A percentile compares a stretch with the other conserved stretches of the same genome.
These are phyloP conservation scores for Thera obeliscata DNA, from an alignment of 2,888 invertebrate genomes.

Conservation along the genomic window DNA sequence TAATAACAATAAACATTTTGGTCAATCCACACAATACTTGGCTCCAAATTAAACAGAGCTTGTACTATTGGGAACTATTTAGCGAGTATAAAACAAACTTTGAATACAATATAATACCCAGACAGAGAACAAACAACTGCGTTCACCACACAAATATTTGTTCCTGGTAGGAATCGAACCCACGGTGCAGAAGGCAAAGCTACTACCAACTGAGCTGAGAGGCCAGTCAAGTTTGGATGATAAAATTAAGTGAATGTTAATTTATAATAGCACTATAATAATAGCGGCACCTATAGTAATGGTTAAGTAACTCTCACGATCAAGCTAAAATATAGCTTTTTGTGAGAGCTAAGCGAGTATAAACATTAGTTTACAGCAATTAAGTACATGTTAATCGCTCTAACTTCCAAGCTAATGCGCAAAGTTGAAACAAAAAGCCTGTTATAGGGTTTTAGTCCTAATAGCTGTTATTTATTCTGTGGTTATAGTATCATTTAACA, in stretches of 20 bases:
- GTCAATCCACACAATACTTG: too few relatives aligned
- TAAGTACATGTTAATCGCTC: slow-evolving; percentile 44
- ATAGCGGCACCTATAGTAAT: slow-evolving; percentile 11
- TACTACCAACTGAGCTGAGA: too few relatives aligned
- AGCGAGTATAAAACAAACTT: too few relatives aligned
- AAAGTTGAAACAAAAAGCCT: slow-evolving; percentile 43
- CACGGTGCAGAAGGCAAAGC: too few relatives aligned
- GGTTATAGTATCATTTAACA: slow-evolving; percentile 18
- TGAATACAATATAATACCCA: too few relatives aligned
- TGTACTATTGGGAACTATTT: too few relatives aligned
- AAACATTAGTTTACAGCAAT: slow-evolving; percentile 44
- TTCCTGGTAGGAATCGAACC: too few relatives aligned
- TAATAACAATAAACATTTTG: too few relatives aligned
- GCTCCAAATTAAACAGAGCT: too few relatives aligned
- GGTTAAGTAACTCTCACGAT: slow-evolving; percentile 25
- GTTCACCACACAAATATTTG: too few relatives aligned
- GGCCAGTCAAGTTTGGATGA: neutral
- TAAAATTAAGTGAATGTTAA: neutral
- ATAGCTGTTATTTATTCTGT: slow-evolving; percentile 27
- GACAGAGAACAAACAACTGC: too few relatives aligned
- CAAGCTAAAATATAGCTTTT: slow-evolving; percentile 32
- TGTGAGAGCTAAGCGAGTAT: slow-evolving; percentile 32
- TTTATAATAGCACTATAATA: slow-evolving; percentile 10
- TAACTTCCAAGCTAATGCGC: slow-evolving; percentile 43
- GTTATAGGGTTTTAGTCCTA: slow-evolving; percentile 33